Percentiles rank a stretch among this genome's conserved stretches.
Conservation (phyloP, 2,797 vertebrate species). For the Sparidentex hasta region DNA sequence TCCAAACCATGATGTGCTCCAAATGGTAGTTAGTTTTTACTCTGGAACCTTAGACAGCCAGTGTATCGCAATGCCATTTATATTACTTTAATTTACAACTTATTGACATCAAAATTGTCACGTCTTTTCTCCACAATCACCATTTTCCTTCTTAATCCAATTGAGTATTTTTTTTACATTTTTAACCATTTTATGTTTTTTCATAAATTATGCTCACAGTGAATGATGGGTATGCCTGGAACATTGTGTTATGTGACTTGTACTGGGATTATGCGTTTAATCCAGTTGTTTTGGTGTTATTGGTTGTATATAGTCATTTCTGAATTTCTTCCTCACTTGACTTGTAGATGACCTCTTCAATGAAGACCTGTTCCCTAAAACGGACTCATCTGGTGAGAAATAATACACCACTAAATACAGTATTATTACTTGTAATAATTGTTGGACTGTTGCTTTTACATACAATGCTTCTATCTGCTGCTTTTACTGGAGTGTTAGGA, state of each 20-base stretch:
- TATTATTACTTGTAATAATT: no score
- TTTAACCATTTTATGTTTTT: neutral
- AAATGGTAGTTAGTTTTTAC: neutral
- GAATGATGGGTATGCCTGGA: neutral
- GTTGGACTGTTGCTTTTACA: no score
- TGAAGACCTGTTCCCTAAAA: constrained; percentile 95
- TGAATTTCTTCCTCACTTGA: constrained; percentile 20
- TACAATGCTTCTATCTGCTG: no score
- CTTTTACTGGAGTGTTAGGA: no score
- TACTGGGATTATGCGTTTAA: neutral
- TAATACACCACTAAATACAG: no score
- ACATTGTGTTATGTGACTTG: neutral
- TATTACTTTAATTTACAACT: no score
- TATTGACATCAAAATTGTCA: no score
- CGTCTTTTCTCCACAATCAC: neutral
- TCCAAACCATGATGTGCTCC: no score
- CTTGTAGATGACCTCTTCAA: constrained; percentile 93
- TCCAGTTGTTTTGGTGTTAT: neutral
- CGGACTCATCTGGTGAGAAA: constrained; percentile 89
- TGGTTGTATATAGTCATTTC: neutral
- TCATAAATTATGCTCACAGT: neutral
- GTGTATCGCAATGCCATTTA: no score
- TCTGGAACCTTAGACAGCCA: neutral
- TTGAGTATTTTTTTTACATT: neutral
- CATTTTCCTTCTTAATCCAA: neutral